Base-by-base conservation (phyloP, 2,888 invertebrate genomes). In the Poecilobothrus nobilitatus region DNA sequence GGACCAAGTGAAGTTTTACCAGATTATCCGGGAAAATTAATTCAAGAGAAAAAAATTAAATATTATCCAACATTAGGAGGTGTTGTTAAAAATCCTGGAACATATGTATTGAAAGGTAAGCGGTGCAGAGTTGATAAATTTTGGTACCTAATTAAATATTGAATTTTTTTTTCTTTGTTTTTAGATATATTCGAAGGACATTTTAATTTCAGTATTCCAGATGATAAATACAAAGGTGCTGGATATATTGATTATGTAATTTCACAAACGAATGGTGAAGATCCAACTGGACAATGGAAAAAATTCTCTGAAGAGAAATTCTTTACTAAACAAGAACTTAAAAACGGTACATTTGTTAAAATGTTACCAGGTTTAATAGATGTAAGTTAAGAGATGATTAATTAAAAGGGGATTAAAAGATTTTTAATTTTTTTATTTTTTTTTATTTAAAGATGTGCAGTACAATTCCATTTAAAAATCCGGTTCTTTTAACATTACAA, bases 281-380 rank as follows among this genome's bases (percentile, higher is more conserved):
- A 80, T 74, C 77, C 78, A 0, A 74, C 75, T 0, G 76, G 74
- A 21, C 76, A 76, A 15, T 80, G 80, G 80, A 74, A 70, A 37
- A 76, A 76, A 63, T 79, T 76, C 69, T 78, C 79, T 18, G 70
- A 74, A 37, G 77, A 77, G 27, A 77, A 79, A 34, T 76, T 80
- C 53, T 80, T 80, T 67, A 75, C 70, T 0, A 70, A 73, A 0
- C 74, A 72, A 21, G 76, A 80, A 34, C 74, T 80, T 21, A 79
- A 80, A 61, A 78, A 82, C 68, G 83, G 83, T 21, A 79, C 81
- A 71, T 84, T 84, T 69, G 76, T 75, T 22, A 75, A 75, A 5
- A 78, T 84, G 74, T 77, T 80, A 20, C 82, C 84, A 1, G 84
- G 84, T 10, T 74, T 85, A 2, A 82, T 83, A 61, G 85, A 85